phyloP scores from a whole-genome alignment of 2,888 invertebrate genomes.

The Steinernema carpocapsae region DNA sequence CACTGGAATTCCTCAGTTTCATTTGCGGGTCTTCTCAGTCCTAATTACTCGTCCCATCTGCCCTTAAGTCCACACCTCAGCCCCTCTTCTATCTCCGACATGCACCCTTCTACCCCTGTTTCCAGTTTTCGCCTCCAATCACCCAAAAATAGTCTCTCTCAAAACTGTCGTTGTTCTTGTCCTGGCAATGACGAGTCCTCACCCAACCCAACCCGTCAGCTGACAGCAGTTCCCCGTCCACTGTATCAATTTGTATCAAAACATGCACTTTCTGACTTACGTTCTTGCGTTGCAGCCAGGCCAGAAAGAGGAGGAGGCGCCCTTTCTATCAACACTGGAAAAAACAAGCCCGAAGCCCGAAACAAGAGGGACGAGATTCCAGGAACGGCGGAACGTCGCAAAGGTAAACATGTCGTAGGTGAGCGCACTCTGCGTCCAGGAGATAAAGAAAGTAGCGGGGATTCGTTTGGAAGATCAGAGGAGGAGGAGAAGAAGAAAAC shows the following conservation, averaged over 20 bases:
- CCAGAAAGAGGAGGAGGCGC: background rate
- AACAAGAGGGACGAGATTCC: background rate
- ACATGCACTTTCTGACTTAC: conserved; percentile 9
- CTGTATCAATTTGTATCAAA: conserved; percentile 21
- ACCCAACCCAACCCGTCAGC: background rate
- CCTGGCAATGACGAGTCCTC: background rate
- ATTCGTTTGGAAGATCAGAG: too few relatives aligned
- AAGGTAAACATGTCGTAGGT: too few relatives aligned
- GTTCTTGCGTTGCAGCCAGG: background rate
- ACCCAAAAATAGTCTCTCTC: too few relatives aligned
- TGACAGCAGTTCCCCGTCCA: too few relatives aligned
- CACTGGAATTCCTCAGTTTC: too few relatives aligned
- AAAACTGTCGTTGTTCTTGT: too few relatives aligned
- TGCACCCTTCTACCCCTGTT: background rate
- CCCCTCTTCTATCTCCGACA: background rate
- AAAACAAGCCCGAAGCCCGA: background rate
- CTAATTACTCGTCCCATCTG: too few relatives aligned
- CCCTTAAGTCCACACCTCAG: background rate
- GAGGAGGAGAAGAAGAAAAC: too few relatives aligned
- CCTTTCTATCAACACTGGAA: background rate
- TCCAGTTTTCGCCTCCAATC: background rate
- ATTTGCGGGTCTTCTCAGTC: too few relatives aligned
- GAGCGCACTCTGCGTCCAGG: too few relatives aligned
- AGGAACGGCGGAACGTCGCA: background rate
- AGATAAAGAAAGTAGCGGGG: too few relatives aligned